These are phyloP conservation scores for Nomada fucata DNA, from an alignment of 2,888 invertebrate genomes.

Conservation along the genomic window DNA sequence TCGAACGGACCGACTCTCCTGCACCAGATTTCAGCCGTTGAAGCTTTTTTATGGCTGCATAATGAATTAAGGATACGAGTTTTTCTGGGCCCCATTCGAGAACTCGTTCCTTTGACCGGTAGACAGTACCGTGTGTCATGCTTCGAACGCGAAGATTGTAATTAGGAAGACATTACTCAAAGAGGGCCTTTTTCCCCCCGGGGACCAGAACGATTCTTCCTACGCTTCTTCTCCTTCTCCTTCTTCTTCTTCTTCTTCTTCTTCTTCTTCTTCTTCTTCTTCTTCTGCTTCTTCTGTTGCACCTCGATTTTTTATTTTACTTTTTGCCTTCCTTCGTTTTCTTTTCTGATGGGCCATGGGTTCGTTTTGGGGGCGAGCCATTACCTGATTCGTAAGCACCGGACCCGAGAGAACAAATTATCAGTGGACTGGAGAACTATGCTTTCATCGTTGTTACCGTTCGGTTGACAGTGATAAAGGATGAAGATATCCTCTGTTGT, in stretches of 20 bases:
- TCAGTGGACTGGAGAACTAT: slow-evolving; percentile 43
- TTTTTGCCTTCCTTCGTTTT: neutral
- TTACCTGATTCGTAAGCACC: slow-evolving; percentile 40
- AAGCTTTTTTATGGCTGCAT: slow-evolving; percentile 58
- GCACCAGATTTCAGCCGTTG: slow-evolving; percentile 59
- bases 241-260: neutral
- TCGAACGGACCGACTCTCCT: slow-evolving; percentile 5
- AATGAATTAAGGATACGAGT: slow-evolving; percentile 59
- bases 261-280: neutral
- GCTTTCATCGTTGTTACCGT: slow-evolving; percentile 21
- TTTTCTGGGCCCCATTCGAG: slow-evolving; percentile 56
- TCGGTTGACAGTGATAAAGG: slow-evolving; percentile 60
- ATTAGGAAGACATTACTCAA: slow-evolving; percentile 80
- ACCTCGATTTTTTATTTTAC: neutral
- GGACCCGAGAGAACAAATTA: slow-evolving; percentile 61
- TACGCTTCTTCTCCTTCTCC: slow-evolving; percentile 31
- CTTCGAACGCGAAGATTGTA: slow-evolving; percentile 72
- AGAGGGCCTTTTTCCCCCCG: slow-evolving; percentile 57
- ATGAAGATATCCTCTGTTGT: slow-evolving; percentile 9
- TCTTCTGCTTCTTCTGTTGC: neutral
- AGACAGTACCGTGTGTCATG: slow-evolving; percentile 57
- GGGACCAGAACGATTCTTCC: slow-evolving; percentile 46
- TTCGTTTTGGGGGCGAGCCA: slow-evolving; percentile 53
- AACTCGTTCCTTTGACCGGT: slow-evolving; percentile 57
- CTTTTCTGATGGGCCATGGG: slow-evolving; percentile 25